These are phyloP conservation scores for Clarias magur DNA, from an alignment of 2,113 vertebrate species.

Conservation along the genomic window DNA sequence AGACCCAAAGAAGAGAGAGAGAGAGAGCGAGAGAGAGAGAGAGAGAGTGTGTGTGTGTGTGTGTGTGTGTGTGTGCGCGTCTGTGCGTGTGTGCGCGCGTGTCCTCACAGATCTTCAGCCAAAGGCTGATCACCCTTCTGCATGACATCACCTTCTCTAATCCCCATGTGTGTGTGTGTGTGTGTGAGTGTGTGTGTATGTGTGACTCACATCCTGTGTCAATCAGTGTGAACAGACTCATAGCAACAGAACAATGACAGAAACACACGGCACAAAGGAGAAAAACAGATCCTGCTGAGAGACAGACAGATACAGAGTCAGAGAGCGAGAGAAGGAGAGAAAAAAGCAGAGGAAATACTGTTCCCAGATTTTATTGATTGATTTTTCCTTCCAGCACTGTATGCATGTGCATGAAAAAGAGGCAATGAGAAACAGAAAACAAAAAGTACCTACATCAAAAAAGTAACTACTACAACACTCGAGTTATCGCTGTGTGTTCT, in stretches of 20 bases:
- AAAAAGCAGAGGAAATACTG: constrained; percentile 11
- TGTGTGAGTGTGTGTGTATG: constrained; percentile 13
- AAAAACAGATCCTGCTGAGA: constrained; percentile 22
- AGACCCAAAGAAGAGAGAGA: constrained; percentile 4
- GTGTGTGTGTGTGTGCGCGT: constrained; percentile 3
- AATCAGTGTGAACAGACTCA: constrained; percentile 5
- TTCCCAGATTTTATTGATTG: constrained; percentile 43
- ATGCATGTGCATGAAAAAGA: background rate
- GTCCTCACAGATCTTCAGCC: background rate
- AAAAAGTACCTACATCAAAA: background rate
- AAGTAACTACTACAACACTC: background rate
- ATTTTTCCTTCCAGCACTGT: constrained; percentile 9
- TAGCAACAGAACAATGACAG: constrained; percentile 36
- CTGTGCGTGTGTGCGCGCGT: constrained; percentile 14
- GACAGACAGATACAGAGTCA: background rate
- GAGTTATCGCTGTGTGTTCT: background rate
- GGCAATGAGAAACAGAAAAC: background rate
- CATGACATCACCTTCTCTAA: constrained; percentile 35
- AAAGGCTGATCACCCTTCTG: constrained; percentile 15
- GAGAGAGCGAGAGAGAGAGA: too few relatives aligned
- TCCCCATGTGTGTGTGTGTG: constrained; percentile 4
- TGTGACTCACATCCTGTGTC: constrained; percentile 43
- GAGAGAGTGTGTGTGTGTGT: background rate
- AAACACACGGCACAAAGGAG: constrained; percentile 15
- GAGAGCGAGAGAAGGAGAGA: background rate